Conservation (phyloP, 2,113 vertebrate species). For the Hipposideros armiger region DNA sequence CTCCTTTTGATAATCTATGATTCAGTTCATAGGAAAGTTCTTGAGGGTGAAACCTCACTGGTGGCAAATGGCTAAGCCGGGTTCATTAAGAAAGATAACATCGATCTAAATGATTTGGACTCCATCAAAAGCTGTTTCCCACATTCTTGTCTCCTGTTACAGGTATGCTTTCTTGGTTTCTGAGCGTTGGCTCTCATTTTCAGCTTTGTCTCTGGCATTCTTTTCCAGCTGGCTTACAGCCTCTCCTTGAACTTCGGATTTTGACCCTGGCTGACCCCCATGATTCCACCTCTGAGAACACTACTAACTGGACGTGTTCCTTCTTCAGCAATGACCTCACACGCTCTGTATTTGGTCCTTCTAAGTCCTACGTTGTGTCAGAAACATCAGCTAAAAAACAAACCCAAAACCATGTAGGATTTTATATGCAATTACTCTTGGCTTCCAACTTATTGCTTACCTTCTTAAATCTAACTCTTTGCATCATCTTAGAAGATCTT, state of each 20-base stretch:
- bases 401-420: background rate
- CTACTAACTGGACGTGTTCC: background rate
- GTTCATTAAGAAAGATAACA: background rate
- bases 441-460: background rate
- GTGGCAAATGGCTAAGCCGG: background rate
- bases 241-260: background rate
- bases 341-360: background rate
- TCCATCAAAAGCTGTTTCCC: background rate
- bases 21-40: background rate
- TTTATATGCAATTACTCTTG: background rate
- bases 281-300: conserved; percentile 13
- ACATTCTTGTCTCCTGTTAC: background rate
- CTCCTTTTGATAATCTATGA: background rate
- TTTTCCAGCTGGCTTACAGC: background rate
- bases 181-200: background rate
- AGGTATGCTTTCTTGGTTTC: background rate
- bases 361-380: background rate
- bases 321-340: conserved; percentile 34
- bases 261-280: background rate
- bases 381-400: background rate
- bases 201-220: background rate
- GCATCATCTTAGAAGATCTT: background rate
- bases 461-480: background rate
- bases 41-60: background rate
- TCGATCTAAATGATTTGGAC: background rate